Conservation (phyloP, 2,797 vertebrate species). For the Coccyzus lansbergi region DNA sequence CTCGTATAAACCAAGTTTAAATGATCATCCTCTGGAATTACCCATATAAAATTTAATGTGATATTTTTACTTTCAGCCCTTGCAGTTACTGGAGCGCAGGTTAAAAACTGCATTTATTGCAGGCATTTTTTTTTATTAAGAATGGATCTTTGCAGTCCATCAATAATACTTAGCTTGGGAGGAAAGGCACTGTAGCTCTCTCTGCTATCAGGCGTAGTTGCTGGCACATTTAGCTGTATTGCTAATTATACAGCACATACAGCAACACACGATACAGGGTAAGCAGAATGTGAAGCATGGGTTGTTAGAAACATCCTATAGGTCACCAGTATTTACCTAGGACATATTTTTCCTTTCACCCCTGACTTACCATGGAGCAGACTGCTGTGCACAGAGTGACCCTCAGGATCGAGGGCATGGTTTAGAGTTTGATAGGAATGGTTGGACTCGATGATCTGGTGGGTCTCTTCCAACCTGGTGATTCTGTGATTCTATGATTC, state of each 20-base stretch:
- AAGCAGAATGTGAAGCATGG: neutral
- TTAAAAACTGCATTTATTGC: conserved; percentile 57
- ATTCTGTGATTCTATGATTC: too few species aligned
- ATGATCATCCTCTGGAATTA: conserved; percentile 39
- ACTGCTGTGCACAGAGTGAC: neutral
- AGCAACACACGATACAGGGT: neutral
- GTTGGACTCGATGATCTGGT: too few species aligned
- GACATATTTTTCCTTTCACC: neutral
- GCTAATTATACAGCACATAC: neutral
- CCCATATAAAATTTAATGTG: conserved; percentile 54
- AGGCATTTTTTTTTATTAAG: conserved; percentile 60
- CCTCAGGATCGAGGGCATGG: neutral
- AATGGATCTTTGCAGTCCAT: neutral
- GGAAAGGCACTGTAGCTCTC: neutral
- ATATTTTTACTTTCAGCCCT: conserved; percentile 55
- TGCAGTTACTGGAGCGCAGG: conserved; percentile 26
- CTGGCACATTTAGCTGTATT: accelerated
- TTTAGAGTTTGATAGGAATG: too few species aligned
- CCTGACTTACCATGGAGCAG: accelerated
- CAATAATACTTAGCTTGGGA: neutral
- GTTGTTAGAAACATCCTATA: neutral
- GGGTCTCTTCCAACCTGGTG: too few species aligned
- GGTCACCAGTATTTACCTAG: neutral
- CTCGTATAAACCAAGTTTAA: neutral
- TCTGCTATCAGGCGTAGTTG: neutral